Base-by-base conservation (phyloP, 2,797 vertebrate species). In the Cuculus canorus region DNA sequence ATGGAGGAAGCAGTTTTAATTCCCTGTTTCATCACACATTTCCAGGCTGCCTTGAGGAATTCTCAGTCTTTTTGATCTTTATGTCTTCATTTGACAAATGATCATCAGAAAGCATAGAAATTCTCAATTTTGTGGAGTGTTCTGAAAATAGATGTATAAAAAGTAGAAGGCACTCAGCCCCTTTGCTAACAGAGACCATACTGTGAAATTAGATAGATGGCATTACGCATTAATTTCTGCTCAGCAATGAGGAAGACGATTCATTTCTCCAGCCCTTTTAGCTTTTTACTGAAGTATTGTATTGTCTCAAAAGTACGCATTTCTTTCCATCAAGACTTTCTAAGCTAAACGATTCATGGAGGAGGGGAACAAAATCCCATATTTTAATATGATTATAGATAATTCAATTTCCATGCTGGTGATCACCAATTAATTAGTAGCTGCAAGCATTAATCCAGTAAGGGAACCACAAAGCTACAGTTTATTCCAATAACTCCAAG, bases 321-420 rank as follows among this genome's bases (percentile, higher is more conserved):
- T 96, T 94, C 70, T 95, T 94, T 94, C 95, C 92, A 77, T 88
- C 66, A 82, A 73, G 86, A 63, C 56, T 93, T 84, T 88, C 85
- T 82, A 82, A 85, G 71, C 53, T 60, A 86, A 93, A 87, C 50
- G 70, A 71, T 90, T 95, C 86, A 59, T 22, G 64, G 70, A 88
- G 53, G 33, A 93, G 41, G 84, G 66, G 88, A 93, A 76, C 43
- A 92, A 88, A 94, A 75, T 47, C 86, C 57, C 83, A 69, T 95
- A 91, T 95, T 96, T 96, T 96, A 96, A 97, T 95, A 92, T 73
- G 94, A 97, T 97, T 97, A 97, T 66, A 90, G 95, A 68, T 96
- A 95, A 96, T 96, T 96, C 75, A 96, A 92, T 96, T 96, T 96
- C 90, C 94, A 92, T 95, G 93, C 80, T 92, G 77, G 77, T 90